Percentiles rank a stretch among this genome's conserved stretches.
Evolutionary conservation across 2,797 vertebrate genomes (phyloP).

Genomic region (Coracias cyanogaster): DNA sequence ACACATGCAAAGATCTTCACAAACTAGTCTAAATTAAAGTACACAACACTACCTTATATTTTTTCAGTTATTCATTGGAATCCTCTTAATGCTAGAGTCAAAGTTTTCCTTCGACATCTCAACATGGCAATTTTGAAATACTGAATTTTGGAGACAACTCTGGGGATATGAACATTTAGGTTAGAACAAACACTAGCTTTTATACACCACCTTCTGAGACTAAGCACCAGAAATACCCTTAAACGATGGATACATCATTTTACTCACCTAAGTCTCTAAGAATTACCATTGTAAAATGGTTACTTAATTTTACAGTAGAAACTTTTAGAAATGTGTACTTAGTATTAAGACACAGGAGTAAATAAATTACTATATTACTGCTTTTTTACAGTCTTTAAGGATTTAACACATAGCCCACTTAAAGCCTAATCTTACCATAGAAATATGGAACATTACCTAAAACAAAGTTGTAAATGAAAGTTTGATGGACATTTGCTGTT

Average conservation of each 20-base stretch:
- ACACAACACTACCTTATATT: background rate
- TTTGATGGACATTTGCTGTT: background rate
- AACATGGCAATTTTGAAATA: background rate
- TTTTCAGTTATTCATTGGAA: background rate
- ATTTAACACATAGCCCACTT: background rate
- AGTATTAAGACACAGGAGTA: background rate
- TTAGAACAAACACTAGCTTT: background rate
- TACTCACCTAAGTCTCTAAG: background rate
- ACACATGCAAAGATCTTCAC: background rate
- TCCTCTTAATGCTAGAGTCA: background rate
- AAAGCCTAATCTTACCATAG: background rate
- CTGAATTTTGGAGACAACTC: background rate
- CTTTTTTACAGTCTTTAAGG: background rate
- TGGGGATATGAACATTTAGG: background rate
- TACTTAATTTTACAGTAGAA: background rate
- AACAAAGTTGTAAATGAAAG: background rate
- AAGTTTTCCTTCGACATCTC: background rate
- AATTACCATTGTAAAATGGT: background rate
- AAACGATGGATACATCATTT: background rate
- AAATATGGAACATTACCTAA: background rate
- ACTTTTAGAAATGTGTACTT: background rate
- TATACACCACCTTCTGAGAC: background rate
- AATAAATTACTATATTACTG: background rate
- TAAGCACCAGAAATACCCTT: background rate
- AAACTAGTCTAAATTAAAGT: background rate